Conservation (phyloP, 2,888 invertebrate genomes). For the Diarsia dahlii region DNA sequence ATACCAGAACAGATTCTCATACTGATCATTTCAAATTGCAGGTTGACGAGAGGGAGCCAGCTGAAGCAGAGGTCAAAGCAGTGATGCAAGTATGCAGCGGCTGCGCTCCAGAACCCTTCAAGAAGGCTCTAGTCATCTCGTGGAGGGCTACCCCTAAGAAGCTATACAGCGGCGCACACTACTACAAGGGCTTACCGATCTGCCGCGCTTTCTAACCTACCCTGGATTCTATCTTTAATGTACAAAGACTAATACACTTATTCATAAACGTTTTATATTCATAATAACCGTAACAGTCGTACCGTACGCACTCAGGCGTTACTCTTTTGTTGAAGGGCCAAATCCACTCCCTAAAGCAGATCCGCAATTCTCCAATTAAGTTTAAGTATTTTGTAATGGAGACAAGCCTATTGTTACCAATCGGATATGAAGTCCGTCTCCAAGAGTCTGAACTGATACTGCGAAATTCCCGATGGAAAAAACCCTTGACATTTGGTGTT, state of each 20-base stretch:
- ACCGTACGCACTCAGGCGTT: background rate
- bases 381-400: background rate
- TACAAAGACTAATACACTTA: constrained; percentile 58
- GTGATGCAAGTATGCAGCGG: constrained; percentile 95
- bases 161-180: constrained; percentile 93
- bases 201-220: constrained; percentile 91
- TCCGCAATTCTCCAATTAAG: background rate
- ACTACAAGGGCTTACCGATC: constrained; percentile 92
- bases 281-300: background rate
- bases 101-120: constrained; percentile 94
- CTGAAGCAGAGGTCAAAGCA: constrained; percentile 95
- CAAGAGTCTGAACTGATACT: background rate
- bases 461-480: background rate
- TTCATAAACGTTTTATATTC: constrained; percentile 33
- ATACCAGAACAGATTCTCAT: background rate
- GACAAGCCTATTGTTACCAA: background rate
- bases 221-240: constrained; percentile 35
- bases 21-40: constrained; percentile 74
- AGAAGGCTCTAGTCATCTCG: constrained; percentile 94
- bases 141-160: constrained; percentile 94
- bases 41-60: constrained; percentile 94
- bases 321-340: background rate
- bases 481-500: background rate
- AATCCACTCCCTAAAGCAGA: background rate
- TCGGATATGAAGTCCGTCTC: background rate